Percentiles rank a stretch among this genome's conserved stretches.
Evolutionary conservation across 2,113 vertebrate genomes (phyloP).

Genomic region (Osmerus mordax): DNA sequence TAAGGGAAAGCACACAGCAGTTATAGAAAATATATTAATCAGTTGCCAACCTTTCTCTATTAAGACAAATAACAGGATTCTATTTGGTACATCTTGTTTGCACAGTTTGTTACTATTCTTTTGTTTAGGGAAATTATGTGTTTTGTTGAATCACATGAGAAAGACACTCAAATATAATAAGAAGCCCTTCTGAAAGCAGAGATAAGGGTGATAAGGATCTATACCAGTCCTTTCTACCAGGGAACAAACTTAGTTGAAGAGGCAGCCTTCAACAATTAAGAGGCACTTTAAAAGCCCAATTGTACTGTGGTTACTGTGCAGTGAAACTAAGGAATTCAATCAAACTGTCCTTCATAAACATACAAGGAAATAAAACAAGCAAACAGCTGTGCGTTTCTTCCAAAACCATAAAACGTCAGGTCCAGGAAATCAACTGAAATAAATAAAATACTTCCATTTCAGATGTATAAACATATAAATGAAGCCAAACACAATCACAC

Average conservation of each 20-base stretch:
- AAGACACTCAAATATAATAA: not conserved
- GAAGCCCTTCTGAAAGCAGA: not conserved
- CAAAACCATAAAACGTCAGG: slow-evolving; percentile 43
- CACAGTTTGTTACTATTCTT: too few relatives aligned
- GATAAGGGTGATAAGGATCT: not conserved
- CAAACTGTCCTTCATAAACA: slow-evolving; percentile 46
- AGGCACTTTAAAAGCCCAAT: slow-evolving; percentile 56
- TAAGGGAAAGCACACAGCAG: too few relatives aligned
- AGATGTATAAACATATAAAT: slow-evolving; percentile 48
- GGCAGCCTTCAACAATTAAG: slow-evolving; percentile 29
- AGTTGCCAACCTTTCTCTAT: too few relatives aligned
- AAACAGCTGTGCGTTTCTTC: slow-evolving; percentile 39
- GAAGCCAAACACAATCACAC: slow-evolving; percentile 29
- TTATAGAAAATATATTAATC: too few relatives aligned
- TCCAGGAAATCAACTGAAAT: slow-evolving; percentile 48
- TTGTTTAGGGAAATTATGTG: not conserved
- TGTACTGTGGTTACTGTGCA: slow-evolving; percentile 22
- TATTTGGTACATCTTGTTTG: too few relatives aligned
- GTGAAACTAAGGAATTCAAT: slow-evolving; percentile 47
- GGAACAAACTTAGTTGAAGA: slow-evolving; percentile 7
- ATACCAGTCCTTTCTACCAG: not conserved
- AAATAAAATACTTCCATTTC: slow-evolving; percentile 57
- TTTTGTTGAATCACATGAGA: not conserved
- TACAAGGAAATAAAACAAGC: slow-evolving; percentile 48
- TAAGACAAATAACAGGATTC: too few relatives aligned